A percentile compares a stretch with the other conserved stretches of the same genome.
Evolutionary conservation across 1,140 invertebrate genomes (phyloP).

Genomic region (Latrodectus geometricus): DNA sequence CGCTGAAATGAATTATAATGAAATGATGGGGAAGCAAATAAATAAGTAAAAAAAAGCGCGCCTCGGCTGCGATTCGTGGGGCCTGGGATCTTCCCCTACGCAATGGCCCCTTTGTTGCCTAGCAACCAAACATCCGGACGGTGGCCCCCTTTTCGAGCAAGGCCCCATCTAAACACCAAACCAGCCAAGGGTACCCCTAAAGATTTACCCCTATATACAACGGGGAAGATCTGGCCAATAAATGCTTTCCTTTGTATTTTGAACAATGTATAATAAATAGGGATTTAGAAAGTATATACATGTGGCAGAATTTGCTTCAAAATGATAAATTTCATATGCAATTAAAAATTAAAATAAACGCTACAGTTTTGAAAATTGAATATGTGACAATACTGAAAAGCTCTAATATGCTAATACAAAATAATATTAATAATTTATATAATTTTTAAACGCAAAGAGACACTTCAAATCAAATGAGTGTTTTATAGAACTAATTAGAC

Average conservation of each 20-base stretch:
- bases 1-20: slow-evolving; percentile 57
- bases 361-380: too few species aligned
- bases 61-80: slow-evolving; percentile 46
- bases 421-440: too few species aligned
- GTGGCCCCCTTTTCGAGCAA: slow-evolving; percentile 20
- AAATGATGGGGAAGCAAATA: slow-evolving; percentile 48
- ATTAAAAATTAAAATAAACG: too few species aligned
- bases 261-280: background rate
- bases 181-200: slow-evolving; percentile 42
- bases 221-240: slow-evolving; percentile 42
- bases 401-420: too few species aligned
- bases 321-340: too few species aligned
- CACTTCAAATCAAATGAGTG: too few species aligned
- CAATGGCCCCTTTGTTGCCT: slow-evolving; percentile 58
- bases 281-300: too few species aligned
- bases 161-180: slow-evolving; percentile 50
- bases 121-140: slow-evolving; percentile 60
- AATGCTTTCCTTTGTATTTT: slow-evolving; percentile 35
- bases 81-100: slow-evolving; percentile 16
- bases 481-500: too few species aligned
- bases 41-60: slow-evolving; percentile 49
- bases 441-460: too few species aligned
- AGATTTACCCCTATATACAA: slow-evolving; percentile 48
- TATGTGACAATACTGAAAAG: too few species aligned
- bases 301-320: too few species aligned